Evolutionary conservation across 2,888 invertebrate species (phyloP).

Genomic region (Drosophila recens): DNA sequence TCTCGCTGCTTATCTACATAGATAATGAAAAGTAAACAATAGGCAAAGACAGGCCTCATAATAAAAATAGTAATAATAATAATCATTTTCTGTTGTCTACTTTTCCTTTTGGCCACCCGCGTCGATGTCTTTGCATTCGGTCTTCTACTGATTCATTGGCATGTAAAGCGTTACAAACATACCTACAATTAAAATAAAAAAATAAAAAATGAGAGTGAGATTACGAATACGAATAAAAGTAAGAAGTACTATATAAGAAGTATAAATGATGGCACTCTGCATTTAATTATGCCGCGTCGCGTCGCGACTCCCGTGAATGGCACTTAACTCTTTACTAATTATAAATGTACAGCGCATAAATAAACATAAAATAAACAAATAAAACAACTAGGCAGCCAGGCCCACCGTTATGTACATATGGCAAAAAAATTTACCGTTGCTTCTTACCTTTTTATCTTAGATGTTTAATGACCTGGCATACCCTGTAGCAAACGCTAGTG

Average conservation of each 20-base stretch:
- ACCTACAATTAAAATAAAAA: constrained; percentile 32
- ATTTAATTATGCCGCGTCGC: constrained; percentile 48
- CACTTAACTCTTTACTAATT: constrained; percentile 63
- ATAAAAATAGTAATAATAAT: constrained; percentile 28
- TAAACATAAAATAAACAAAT: constrained; percentile 40
- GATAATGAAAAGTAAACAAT: constrained; percentile 80
- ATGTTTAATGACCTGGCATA: constrained; percentile 1
- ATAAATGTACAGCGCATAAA: constrained; percentile 68
- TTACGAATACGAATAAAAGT: not conserved
- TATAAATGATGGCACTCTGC: constrained; percentile 18
- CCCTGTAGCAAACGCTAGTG: constrained; percentile 7
- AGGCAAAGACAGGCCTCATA: constrained; percentile 33
- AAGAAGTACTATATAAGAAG: not conserved
- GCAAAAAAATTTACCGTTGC: constrained; percentile 5
- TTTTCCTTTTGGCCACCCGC: constrained; percentile 10
- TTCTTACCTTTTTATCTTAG: constrained; percentile 23
- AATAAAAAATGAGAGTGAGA: constrained; percentile 29
- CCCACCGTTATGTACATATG: constrained; percentile 29
- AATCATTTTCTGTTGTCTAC: constrained; percentile 28
- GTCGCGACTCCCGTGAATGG: constrained; percentile 18
- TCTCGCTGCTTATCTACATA: constrained; percentile 69
- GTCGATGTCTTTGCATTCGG: not conserved
- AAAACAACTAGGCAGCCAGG: constrained; percentile 22
- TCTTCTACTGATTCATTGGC: constrained; percentile 69
- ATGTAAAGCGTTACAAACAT: constrained; percentile 57